phyloP scores from a whole-genome alignment of 2,888 invertebrate genomes.

The Sepioteuthis lessoniana region DNA sequence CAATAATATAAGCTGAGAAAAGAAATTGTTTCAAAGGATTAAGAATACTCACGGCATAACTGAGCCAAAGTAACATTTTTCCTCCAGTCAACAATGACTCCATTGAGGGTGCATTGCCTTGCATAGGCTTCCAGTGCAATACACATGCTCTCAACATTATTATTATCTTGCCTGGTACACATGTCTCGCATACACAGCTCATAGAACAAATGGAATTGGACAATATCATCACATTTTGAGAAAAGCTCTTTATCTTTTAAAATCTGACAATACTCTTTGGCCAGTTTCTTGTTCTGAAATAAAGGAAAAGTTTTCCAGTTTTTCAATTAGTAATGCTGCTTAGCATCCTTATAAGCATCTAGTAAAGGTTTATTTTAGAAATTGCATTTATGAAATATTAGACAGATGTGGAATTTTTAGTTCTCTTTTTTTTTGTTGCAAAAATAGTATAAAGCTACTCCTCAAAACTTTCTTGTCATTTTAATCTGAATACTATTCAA shows the following conservation, averaged over 20 bases:
- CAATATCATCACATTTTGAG: slow-evolving; percentile 39
- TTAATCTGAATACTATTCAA: too few species aligned
- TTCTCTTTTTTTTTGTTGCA: too few species aligned
- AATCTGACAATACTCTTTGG: not conserved
- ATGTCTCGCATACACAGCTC: slow-evolving; percentile 38
- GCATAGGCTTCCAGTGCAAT: slow-evolving; percentile 47
- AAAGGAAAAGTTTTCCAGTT: not conserved
- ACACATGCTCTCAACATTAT: slow-evolving; percentile 8
- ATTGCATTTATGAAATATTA: too few species aligned
- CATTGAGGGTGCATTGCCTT: slow-evolving; percentile 34
- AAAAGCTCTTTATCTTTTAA: not conserved
- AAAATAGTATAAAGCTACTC: too few species aligned
- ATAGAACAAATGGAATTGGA: slow-evolving; percentile 40
- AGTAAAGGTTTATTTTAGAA: too few species aligned
- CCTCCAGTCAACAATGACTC: slow-evolving; percentile 38
- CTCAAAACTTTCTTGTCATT: too few species aligned
- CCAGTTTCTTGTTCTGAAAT: slow-evolving; percentile 45
- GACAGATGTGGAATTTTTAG: too few species aligned
- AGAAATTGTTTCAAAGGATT: not conserved
- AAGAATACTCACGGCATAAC: slow-evolving; percentile 41
- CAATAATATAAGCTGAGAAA: too few species aligned
- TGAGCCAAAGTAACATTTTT: slow-evolving; percentile 24
- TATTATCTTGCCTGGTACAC: slow-evolving; percentile 1
- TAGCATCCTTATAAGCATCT: too few species aligned
- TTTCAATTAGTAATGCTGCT: not conserved